Percentiles rank a stretch among this genome's conserved stretches.
Conservation (phyloP, 2,888 invertebrate species). For the Disparrhopalites patrizii region DNA sequence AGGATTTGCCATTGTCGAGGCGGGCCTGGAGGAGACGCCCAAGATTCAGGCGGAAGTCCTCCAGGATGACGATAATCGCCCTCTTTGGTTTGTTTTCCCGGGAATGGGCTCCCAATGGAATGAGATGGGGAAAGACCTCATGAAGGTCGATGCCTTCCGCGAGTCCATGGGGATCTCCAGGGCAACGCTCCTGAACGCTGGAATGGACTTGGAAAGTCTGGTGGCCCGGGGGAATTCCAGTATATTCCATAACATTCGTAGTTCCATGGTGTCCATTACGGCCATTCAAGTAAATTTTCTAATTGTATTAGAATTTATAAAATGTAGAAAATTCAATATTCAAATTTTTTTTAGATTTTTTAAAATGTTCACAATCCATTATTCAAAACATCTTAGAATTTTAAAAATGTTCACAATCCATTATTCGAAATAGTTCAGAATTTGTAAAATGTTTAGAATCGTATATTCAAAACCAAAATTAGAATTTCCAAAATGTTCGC, state of each 20-base stretch:
- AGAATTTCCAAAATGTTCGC: no score
- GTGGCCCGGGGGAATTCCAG: constrained; percentile 60
- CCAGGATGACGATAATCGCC: constrained; percentile 51
- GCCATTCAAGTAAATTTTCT: constrained; percentile 50
- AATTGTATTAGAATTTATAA: no score
- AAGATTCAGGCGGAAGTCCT: constrained; percentile 1
- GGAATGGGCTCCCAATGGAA: no score
- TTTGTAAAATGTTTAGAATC: no score
- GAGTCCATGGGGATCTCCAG: constrained; percentile 55
- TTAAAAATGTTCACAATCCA: no score
- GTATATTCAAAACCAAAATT: no score
- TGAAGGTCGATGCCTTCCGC: constrained; percentile 70
- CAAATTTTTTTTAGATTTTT: no score
- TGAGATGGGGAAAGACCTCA: constrained; percentile 84
- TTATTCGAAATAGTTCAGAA: no score
- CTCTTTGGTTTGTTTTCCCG: constrained; percentile 91
- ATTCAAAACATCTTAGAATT: no score
- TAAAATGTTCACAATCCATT: no score
- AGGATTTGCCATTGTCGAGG: no score
- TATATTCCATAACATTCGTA: constrained; percentile 69
- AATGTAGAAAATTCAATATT: no score
- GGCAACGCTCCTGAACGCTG: constrained; percentile 71
- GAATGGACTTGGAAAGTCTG: constrained; percentile 72
- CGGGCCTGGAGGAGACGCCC: neutral
- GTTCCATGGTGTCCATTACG: constrained; percentile 71